Evolutionary conservation across 2,797 vertebrate species (phyloP), one percentile per base, ranked within the genome.

Genomic region (Melopsittacus undulatus): DNA sequence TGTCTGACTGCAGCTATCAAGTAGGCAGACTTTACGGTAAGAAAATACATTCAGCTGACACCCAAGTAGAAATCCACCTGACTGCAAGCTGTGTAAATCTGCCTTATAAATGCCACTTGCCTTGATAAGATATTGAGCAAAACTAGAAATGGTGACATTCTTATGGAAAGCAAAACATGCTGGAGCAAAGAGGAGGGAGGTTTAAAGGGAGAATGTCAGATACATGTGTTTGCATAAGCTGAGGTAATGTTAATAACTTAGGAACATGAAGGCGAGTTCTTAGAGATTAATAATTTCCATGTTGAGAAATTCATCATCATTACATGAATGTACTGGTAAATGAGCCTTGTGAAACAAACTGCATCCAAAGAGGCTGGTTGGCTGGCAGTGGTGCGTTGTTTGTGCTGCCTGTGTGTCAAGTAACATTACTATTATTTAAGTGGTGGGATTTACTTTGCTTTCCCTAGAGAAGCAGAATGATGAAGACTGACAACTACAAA

Each of bases 11-110:
- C 52, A 95, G 81, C 75, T 87, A 76, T 96, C 96, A 96, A 26
- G 75, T 86, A 15, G 57, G 56, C 18, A 87, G 90, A 89, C 57
- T 29, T 48, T 76, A 45, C 26, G 68, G 62, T 23, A 78, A 96
- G 96, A 36, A 97, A 97, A 96, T 95, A 67, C 5, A 19, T 94
- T 82, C 40, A 22, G 82, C 91, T 97, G 94, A 85, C 76, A 94
- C 49, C 46, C 68, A 84, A 94, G 87, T 92, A 89, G 95, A 96
- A 96, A 96, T 94, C 45, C 70, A 87, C 84, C 91, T 95, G 91
- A 64, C 94, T 92, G 80, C 87, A 83, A 77, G 48, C 86, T 95
- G 95, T 84, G 87, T 95, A 97, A 97, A 97, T 98, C 84, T 95
- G 63, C 62, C 70, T 94, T 91, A 86, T 54, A 92, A 97, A 86